Conservation (phyloP, 1,140 invertebrate species). For the Zaprionus ghesquierei region DNA sequence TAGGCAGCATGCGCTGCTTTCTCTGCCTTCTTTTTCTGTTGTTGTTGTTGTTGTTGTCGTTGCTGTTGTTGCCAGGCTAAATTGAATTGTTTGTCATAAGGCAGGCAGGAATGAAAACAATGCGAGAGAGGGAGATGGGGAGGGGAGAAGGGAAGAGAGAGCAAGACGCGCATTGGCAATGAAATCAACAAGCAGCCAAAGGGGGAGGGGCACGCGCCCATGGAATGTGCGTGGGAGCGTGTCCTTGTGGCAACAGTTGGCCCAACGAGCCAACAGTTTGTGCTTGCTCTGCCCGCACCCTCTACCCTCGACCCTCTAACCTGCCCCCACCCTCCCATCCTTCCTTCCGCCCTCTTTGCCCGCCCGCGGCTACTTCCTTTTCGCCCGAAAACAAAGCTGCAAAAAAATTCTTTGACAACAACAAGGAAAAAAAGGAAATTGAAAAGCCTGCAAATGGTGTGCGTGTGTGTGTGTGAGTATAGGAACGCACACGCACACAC, state of each 20-base stretch:
- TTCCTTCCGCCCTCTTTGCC: too few species aligned
- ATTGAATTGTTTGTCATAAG: conserved; percentile 69
- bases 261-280: conserved; percentile 25
- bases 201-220: not conserved
- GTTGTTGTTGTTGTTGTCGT: not conserved
- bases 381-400: conserved; percentile 27
- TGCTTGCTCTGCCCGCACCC: not conserved
- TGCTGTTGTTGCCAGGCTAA: conserved; percentile 37
- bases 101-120: not conserved
- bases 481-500: conserved; percentile 12
- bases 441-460: conserved; percentile 35
- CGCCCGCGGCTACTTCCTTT: not conserved
- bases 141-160: not conserved
- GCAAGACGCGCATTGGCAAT: not conserved
- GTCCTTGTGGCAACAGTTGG: conserved; percentile 49
- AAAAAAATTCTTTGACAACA: conserved; percentile 36
- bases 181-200: not conserved
- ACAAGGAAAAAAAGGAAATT: conserved; percentile 40
- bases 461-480: not conserved
- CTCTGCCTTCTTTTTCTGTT: not conserved
- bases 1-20: not conserved
- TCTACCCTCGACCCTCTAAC: not conserved
- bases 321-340: not conserved
- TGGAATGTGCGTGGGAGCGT: conserved; percentile 31
- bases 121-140: not conserved